Evolutionary conservation across 2,888 invertebrate species (phyloP).

Genomic region (Melipona beecheii): DNA sequence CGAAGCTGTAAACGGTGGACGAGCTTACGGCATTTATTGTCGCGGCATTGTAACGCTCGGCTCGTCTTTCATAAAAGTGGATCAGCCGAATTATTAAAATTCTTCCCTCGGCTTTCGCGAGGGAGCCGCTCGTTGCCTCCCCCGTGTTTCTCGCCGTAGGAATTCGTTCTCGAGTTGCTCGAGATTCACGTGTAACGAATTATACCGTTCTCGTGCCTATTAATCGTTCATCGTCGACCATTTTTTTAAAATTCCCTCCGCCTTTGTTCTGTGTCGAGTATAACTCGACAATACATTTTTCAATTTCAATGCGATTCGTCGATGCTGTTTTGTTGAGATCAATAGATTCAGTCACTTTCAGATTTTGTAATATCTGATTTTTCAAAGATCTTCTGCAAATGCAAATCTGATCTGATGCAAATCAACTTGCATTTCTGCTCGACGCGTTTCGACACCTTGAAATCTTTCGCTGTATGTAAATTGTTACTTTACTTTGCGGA

Average conservation of each 20-base stretch:
- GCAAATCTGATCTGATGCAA: not conserved
- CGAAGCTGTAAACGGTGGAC: conserved; percentile 45
- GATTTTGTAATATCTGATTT: not conserved
- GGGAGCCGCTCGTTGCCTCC: not conserved
- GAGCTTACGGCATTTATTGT: conserved; percentile 41
- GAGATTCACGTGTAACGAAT: conserved; percentile 2
- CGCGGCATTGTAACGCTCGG: conserved; percentile 40
- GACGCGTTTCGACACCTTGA: not conserved
- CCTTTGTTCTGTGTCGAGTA: not conserved
- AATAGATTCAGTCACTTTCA: not conserved
- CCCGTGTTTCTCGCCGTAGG: not conserved
- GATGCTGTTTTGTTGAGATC: no score
- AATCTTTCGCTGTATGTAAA: not conserved
- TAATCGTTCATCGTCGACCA: not conserved
- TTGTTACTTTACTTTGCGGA: not conserved
- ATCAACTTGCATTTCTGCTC: not conserved
- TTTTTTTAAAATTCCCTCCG: not conserved
- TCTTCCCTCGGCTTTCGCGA: conserved; percentile 1
- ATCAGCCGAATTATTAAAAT: conserved; percentile 50
- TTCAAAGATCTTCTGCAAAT: not conserved
- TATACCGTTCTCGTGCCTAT: not conserved
- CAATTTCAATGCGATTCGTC: not conserved
- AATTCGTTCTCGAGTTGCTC: conserved; percentile 5
- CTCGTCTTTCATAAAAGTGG: conserved; percentile 41
- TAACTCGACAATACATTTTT: not conserved